Base-by-base conservation (phyloP, 2,797 vertebrate genomes). In the Rhinoraja longicauda region DNA sequence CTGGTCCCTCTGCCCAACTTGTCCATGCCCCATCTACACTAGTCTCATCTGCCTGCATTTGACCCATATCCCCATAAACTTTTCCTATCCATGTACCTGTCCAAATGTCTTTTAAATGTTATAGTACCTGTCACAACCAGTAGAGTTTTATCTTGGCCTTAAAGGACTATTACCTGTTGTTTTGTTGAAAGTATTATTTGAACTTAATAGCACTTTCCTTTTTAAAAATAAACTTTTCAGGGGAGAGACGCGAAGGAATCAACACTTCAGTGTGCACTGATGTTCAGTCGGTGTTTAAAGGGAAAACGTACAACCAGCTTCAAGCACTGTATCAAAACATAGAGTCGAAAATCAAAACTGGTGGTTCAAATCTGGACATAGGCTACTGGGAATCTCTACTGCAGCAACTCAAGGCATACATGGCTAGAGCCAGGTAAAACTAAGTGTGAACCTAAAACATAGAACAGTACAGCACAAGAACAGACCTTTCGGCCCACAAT, bases 311-410 rank as follows among this genome's bases (percentile, higher is more conserved):
- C 96, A 98, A 97, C 95, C 99, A 99, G 96, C 95, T 99, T 93
- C 98, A 99, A 93, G 98, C 97, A 0, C 96, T 99, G 93, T 98
- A 98, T 95, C 96, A 98, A 93, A 98, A 98, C 95, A 99, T 99
- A 0, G 98, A 99, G 96, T 95, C 95, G 84, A 99, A 99, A 96
- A 99, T 99, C 93, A 96, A 95, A 0, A 97, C 97, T 0, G 98
- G 99, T 0, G 98, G 99, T 67, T 98, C 98, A 94, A 99, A 98
- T 94, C 97, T 99, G 2, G 99, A 99, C 93, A 98, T 99, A 0
- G 98, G 99, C 0, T 99, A 99, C 96, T 99, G 99, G 99, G 99
- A 99, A 95, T 99, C 98, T 94, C 95, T 99, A 32, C 95, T 99
- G 94, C 98, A 99, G 95, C 98, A 99, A 95, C 97, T 99, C 92